Base-by-base conservation (phyloP, 2,888 invertebrate genomes). In the Merodon equestris region DNA sequence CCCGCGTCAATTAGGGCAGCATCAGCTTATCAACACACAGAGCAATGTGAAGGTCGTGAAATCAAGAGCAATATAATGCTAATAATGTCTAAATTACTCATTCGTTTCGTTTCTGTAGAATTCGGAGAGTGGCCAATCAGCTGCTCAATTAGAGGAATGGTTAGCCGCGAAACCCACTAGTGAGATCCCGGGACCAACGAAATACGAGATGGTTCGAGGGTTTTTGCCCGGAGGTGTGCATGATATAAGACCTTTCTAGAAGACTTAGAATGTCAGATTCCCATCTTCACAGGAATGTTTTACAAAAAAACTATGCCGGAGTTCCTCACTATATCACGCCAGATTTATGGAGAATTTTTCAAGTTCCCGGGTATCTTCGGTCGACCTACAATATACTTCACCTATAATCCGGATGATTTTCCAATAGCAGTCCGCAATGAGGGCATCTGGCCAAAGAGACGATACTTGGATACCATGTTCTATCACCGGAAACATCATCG, bases 381-480 rank as follows among this genome's bases (percentile, higher is more conserved):
- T 1, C 77, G 81, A 53, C 42, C 58, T 3, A 77, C 82, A 72
- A 76, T 90, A 4, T n/a, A n/a, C n/a, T 2, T 40, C 9, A 10
- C n/a, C 9, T 90, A 89, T 79, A 87, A 90, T 83, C 90, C 91
- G 0, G 89, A 90, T 14, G 90, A 90, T 82, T 88, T 90, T 47
- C 88, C 89, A 81, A 86, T 86, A 84, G 83, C 90, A 87, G 13
- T 74, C 64, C 81, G 82, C n/a, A 82, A 76, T 0, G 83, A 83
- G 70, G 83, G 83, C 10, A 7, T 47, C 7, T 73, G 81, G 71
- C 83, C 83, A 1, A 61, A 45, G 5, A 66, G 83, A 54, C 81
- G 86, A 9, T 85, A 86, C 1, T 83, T 90, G 15, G 87, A 88
- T 54, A 83, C 87, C 1, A 83, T 90, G 19, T 83, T 81, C 14